Base-by-base conservation (phyloP, 2,113 vertebrate genomes). In the Alligator sinensis region DNA sequence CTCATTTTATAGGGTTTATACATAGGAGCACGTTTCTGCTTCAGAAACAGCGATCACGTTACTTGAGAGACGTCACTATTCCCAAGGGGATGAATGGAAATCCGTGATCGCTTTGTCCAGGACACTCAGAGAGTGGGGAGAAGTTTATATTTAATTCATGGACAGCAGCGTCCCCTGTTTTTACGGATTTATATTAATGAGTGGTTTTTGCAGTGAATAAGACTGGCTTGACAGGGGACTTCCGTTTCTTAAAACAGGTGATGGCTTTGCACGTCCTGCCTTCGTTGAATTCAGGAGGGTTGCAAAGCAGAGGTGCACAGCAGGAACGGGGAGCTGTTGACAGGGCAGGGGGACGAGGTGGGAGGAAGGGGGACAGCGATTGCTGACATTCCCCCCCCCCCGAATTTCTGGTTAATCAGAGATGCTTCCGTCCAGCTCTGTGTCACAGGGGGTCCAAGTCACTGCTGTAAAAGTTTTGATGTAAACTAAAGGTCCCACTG, bases 31-130 rank as follows among this genome's bases (percentile, higher is more conserved):
- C 97, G 94, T 97, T 97, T 97, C 93, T 96, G 94, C 96, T 96
- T 92, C 97, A 94, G 91, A 97, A 96, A 95, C 85, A 95, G 97
- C 98, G 97, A 98, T 98, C 98, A 97, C 97, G 97, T 98, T 97
- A 98, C 97, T 97, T 84, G 94, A 95, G 95, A 98, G 98, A 99
- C 99, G 99, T 99, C 99, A 99, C 98, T 88, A 97, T 94, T 98
- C 98, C 96, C 98, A 96, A 86, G 94, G 97, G 98, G 98, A 97
- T 92, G 87, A 94, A 95, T 97, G 98, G 96, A 97, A 97, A 80
- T 92, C 95, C 38, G 98, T 98, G 98, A 98, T 95, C 93, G 97
- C 96, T 95, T 98, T 97, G 96, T 94, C 97, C 90, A 97, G 96
- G 97, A 96, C 94, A 94, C 87, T 94, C 84, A 90, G 95, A 96